A percentile compares a stretch with the other conserved stretches of the same genome.
These are phyloP conservation scores for Planiliza haematocheilus DNA, from an alignment of 2,113 vertebrate species.

Conservation along the genomic window DNA sequence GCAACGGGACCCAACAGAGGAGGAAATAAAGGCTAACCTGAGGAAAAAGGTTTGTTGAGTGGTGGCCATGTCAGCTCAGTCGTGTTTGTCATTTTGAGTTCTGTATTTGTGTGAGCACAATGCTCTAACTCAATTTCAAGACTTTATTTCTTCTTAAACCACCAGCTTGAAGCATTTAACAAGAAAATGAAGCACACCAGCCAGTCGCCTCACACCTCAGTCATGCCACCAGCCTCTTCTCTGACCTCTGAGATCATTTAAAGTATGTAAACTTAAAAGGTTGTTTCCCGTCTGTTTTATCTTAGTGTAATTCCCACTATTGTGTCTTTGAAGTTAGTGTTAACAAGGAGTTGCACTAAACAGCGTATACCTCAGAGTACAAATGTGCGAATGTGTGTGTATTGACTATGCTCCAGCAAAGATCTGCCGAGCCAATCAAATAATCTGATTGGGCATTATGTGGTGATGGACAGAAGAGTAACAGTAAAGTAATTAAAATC, in stretches of 20 bases:
- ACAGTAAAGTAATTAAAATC: too few species aligned
- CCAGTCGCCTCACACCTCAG: not conserved
- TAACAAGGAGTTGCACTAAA: too few species aligned
- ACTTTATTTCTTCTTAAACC: not conserved
- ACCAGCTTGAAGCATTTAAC: slow-evolving; percentile 66
- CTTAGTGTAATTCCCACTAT: not conserved
- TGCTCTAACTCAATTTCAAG: not conserved
- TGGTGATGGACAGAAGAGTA: too few species aligned
- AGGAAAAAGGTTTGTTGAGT: slow-evolving; percentile 65
- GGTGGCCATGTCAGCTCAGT: too few species aligned
- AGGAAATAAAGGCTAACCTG: slow-evolving; percentile 62
- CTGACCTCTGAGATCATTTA: not conserved
- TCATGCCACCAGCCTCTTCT: not conserved
- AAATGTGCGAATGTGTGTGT: not conserved
- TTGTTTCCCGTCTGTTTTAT: not conserved
- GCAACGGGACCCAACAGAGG: slow-evolving; percentile 33
- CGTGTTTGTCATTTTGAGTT: not conserved
- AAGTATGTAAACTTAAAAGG: slow-evolving; percentile 21
- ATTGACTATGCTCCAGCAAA: too few species aligned
- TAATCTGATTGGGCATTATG: too few species aligned
- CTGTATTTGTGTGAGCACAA: too few species aligned
- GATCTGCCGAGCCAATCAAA: too few species aligned
- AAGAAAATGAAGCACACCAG: slow-evolving; percentile 40
- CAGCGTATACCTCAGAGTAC: not conserved
- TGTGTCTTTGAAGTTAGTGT: not conserved